These are phyloP conservation scores for Norana najaformis DNA, from an alignment of 2,888 invertebrate species.

Conservation along the genomic window DNA sequence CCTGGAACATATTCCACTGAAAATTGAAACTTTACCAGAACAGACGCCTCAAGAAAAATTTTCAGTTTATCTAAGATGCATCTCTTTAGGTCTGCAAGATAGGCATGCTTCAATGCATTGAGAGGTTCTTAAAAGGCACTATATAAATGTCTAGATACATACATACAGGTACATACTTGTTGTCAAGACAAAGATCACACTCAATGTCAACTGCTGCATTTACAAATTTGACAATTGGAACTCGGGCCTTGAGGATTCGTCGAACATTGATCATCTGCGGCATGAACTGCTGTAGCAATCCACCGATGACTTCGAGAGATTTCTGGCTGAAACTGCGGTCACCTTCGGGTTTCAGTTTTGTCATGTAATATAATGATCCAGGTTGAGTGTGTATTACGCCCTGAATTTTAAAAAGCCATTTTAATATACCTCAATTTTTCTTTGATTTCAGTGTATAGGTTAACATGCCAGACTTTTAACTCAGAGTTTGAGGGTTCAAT, in stretches of 20 bases:
- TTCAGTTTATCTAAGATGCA: no score
- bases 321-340: constrained; percentile 72
- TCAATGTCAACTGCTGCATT: constrained; percentile 78
- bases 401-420: not conserved
- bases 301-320: constrained; percentile 76
- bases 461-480: not conserved
- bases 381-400: constrained; percentile 2
- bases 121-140: no score
- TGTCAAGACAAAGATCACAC: constrained; percentile 81
- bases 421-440: not conserved
- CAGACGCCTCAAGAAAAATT: no score
- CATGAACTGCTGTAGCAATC: constrained; percentile 73
- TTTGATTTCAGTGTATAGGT: not conserved
- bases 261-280: constrained; percentile 71
- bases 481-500: not conserved
- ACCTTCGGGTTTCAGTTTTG: constrained; percentile 67
- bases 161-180: constrained; percentile 72
- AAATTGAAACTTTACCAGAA: no score
- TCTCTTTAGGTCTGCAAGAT: no score
- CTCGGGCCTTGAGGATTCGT: constrained; percentile 79
- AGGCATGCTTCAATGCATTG: no score
- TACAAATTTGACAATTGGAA: constrained; percentile 85
- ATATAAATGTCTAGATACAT: not conserved
- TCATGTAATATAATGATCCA: constrained; percentile 66
- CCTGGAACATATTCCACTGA: no score